Conservation (phyloP, 1,140 invertebrate species). For the Pseudachorutes palmiensis region DNA sequence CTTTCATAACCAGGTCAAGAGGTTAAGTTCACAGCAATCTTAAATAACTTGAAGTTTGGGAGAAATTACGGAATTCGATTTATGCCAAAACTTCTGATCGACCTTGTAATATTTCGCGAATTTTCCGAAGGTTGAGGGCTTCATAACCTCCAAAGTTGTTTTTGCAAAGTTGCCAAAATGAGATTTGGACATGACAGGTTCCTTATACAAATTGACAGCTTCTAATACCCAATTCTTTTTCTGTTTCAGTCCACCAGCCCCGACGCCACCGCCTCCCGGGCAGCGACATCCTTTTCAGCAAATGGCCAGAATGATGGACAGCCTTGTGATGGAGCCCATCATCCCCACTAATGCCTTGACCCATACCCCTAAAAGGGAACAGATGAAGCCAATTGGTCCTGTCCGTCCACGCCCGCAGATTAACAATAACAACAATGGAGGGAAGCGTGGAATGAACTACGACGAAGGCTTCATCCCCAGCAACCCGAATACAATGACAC, state of each 20-base stretch:
- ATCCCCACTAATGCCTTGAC: constrained; percentile 7
- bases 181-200: no score
- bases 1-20: no score
- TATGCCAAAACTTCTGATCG: no score
- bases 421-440: constrained; percentile 22
- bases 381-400: constrained; percentile 29
- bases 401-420: constrained; percentile 26
- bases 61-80: no score
- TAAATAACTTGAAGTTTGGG: no score
- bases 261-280: constrained; percentile 42
- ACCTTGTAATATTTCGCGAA: no score
- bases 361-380: constrained; percentile 20
- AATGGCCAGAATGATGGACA: constrained; percentile 63
- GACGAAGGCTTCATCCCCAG: constrained; percentile 23
- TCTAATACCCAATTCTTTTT: not conserved
- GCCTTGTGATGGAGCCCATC: constrained; percentile 55
- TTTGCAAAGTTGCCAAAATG: not conserved
- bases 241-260: constrained; percentile 31
- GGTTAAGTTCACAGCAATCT: no score
- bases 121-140: no score
- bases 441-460: not conserved
- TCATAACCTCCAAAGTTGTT: not conserved
- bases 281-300: constrained; percentile 51
- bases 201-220: no score
- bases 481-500: constrained; percentile 31